Base-by-base conservation (phyloP, 2,113 vertebrate genomes). In the Electrona antarctica region DNA sequence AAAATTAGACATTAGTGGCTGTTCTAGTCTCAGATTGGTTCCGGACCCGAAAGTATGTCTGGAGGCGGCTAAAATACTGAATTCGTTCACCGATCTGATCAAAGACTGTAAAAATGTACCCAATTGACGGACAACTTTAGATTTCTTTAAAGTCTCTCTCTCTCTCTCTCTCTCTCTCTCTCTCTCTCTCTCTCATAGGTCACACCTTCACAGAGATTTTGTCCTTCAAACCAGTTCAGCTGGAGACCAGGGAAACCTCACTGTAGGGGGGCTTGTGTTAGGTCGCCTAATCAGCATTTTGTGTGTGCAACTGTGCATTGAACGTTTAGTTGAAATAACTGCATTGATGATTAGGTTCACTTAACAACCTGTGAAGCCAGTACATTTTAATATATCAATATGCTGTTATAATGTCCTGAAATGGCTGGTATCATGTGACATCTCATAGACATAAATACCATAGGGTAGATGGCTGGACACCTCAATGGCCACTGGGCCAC, bases 121-220 rank as follows among this genome's bases (percentile, higher is more conserved):
- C 33, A 6, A 41, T 41, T 41, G 33, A 41, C 0, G 33, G 33
- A 41, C 33, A 41, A 41, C 33, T 41, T 41, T 41, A 41, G 3
- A 41, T 41, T 41, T 41, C 1, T 41, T 41, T 41, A 1, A 41
- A 41, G 33, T 41, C 33, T 41, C 51, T 71, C 46, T 61, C 41
- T 65, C 8, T 74, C 51, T 66, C 33, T 61, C 9, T 55, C 28
- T 21, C 13, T 14, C 28, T 64, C 50, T 71, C 2, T 75, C 11
- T 55, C 60, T 83, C 66, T 64, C 13, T 71, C 47, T 80, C 13
- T 66, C 33, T 41, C 33, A 41, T 41, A 94, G 93, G 91, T 85
- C 90, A 92, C 78, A 92, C 90, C 7, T 93, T 93, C 85, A 93
- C 89, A 79, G 93, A 94, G 82, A 94, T 94, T 73, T 73, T 94